Conservation (phyloP, 2,113 vertebrate species). For the Oriolus oriolus region DNA sequence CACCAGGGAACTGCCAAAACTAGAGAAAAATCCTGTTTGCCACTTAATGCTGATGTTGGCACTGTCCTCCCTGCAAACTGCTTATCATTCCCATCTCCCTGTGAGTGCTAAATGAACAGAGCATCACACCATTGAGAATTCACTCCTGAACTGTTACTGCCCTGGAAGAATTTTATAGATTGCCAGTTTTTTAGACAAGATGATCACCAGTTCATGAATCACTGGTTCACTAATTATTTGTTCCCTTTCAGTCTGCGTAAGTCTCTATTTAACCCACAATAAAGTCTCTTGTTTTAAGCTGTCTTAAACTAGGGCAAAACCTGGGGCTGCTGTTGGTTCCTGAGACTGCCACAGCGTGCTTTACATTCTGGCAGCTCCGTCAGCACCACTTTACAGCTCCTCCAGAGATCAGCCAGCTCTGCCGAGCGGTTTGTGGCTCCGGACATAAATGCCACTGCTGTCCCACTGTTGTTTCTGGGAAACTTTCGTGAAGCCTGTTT, state of each 20-base stretch:
- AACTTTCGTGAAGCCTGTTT: not conserved
- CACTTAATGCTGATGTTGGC: not conserved
- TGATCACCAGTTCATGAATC: not conserved
- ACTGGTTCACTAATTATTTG: not conserved
- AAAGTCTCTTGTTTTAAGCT: not conserved
- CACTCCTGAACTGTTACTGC: not conserved
- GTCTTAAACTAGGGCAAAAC: not conserved
- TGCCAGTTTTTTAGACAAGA: not conserved
- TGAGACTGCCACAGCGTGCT: not conserved
- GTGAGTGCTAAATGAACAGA: not conserved
- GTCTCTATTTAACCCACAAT: not conserved
- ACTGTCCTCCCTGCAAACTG: not conserved
- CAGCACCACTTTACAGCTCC: not conserved
- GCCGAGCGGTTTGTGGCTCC: not conserved
- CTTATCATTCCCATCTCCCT: not conserved
- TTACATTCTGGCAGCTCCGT: conserved; percentile 24
- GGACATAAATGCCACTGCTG: conserved; percentile 21
- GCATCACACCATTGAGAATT: not conserved
- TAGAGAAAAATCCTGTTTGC: not conserved
- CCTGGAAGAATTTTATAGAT: not conserved
- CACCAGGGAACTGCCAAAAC: not conserved
- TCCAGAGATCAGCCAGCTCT: conserved; percentile 19
- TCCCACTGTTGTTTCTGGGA: conserved; percentile 38
- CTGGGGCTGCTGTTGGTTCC: not conserved
- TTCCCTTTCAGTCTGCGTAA: not conserved